Conservation (phyloP, 2,797 vertebrate species). For the Cygnus olor region DNA sequence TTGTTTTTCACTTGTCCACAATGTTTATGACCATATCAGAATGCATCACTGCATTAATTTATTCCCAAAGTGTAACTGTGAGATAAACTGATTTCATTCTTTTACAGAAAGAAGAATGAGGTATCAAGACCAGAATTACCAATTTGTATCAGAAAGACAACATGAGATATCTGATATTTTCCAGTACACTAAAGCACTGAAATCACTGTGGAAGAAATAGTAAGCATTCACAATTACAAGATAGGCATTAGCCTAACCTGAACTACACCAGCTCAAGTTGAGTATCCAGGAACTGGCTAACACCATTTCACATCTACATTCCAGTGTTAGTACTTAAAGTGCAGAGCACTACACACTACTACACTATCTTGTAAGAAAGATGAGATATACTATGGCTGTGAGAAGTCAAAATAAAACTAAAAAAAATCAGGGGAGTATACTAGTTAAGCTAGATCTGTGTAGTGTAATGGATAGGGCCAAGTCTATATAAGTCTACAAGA, state of each 20-base stretch:
- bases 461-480: background rate
- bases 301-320: background rate
- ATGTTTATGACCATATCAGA: background rate
- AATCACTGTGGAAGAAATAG: background rate
- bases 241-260: background rate
- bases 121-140: background rate
- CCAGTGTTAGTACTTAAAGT: background rate
- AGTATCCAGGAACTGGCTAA: background rate
- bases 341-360: background rate
- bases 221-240: background rate
- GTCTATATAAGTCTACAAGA: background rate
- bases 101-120: background rate
- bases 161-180: background rate
- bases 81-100: background rate
- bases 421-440: background rate
- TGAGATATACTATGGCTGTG: background rate
- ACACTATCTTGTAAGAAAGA: background rate
- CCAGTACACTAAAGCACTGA: background rate
- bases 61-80: background rate
- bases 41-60: background rate
- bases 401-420: background rate
- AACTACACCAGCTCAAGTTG: background rate
- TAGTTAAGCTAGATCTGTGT: background rate
- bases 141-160: background rate
- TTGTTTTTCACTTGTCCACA: background rate